Evolutionary conservation across 2,113 vertebrate species (phyloP).

Genomic region (Lepus timidus): DNA sequence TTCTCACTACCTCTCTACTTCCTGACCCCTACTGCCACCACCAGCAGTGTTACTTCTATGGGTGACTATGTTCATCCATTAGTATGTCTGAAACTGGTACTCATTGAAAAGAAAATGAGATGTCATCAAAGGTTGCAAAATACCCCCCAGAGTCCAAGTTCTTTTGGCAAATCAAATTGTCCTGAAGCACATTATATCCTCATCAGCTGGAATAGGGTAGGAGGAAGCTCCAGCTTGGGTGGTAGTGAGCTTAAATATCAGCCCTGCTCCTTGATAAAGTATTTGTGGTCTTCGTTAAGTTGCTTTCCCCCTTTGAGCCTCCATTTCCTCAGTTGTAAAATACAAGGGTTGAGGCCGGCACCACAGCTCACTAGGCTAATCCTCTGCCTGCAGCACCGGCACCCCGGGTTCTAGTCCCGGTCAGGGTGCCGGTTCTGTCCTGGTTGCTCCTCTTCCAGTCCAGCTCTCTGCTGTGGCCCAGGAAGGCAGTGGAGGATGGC

Average conservation of each 20-base stretch:
- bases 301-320: neutral
- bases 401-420: too few species aligned
- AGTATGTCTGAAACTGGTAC: neutral
- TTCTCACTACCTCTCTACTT: neutral
- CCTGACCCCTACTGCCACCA: neutral
- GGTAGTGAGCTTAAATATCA: neutral
- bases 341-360: neutral
- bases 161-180: neutral
- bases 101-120: neutral
- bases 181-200: neutral
- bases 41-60: neutral
- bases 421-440: too few species aligned
- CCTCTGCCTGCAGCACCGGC: too few species aligned
- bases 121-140: neutral
- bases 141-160: neutral
- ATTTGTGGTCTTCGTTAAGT: neutral
- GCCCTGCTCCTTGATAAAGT: neutral
- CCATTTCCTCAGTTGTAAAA: neutral
- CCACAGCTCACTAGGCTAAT: too few species aligned
- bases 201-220: neutral
- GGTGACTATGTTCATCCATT: neutral
- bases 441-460: too few species aligned
- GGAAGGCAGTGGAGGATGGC: too few species aligned
- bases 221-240: neutral
- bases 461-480: too few species aligned